Evolutionary conservation across 2,113 vertebrate genomes (phyloP).

Genomic region (Brienomyrus brachyistius): DNA sequence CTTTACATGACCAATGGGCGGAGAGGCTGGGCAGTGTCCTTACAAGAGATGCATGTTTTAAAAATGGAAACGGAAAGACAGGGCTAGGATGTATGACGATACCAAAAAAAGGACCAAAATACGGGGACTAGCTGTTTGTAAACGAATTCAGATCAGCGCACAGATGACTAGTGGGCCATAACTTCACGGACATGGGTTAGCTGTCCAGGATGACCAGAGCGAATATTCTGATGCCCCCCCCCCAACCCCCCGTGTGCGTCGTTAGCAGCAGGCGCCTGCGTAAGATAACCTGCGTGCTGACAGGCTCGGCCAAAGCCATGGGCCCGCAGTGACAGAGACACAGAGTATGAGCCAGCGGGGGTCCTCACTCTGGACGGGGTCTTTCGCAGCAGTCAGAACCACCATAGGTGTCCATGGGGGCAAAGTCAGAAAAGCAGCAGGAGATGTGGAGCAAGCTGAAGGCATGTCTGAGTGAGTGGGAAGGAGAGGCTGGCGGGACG

Average conservation of each 20-base stretch:
- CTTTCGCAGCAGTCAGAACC: background rate
- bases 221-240: background rate
- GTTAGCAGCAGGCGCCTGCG: background rate
- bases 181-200: background rate
- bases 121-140: background rate
- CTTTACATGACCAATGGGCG: background rate
- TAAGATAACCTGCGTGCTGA: background rate
- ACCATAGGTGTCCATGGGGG: background rate
- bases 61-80: background rate
- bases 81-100: background rate
- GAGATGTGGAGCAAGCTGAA: background rate
- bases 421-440: background rate
- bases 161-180: background rate
- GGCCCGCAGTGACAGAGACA: background rate
- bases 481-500: background rate
- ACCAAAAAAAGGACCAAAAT: background rate
- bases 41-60: background rate
- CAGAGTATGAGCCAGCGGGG: background rate
- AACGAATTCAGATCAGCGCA: background rate
- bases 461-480: background rate
- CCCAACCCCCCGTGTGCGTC: background rate
- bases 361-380: background rate
- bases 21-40: background rate
- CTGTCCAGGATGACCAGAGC: background rate
- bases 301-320: background rate